phyloP scores from a whole-genome alignment of 2,888 invertebrate genomes.

The Dynastes tityus region DNA sequence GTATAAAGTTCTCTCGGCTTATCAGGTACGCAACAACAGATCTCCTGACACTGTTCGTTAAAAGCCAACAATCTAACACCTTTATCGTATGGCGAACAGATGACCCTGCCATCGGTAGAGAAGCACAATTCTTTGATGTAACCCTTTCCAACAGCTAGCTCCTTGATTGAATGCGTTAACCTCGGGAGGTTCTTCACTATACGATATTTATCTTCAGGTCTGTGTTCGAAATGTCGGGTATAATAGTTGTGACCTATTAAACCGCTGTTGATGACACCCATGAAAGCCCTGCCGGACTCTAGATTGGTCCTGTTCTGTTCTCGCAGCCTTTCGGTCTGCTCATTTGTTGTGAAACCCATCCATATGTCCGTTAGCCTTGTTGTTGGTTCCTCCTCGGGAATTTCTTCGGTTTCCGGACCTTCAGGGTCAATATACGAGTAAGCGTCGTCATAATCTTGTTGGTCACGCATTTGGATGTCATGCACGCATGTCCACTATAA shows the following conservation, averaged over 20 bases:
- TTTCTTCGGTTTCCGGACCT: constrained; percentile 53
- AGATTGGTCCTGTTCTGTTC: constrained; percentile 42
- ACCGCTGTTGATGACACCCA: constrained; percentile 67
- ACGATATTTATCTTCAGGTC: constrained; percentile 67
- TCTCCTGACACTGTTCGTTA: constrained; percentile 83
- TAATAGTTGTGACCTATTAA: constrained; percentile 64
- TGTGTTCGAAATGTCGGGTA: constrained; percentile 61
- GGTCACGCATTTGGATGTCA: constrained; percentile 84
- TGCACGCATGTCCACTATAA: constrained; percentile 92
- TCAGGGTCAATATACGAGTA: constrained; percentile 60
- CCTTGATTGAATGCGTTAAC: constrained; percentile 86
- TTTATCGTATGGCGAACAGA: constrained; percentile 91
- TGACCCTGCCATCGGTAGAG: constrained; percentile 90
- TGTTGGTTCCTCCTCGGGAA: constrained; percentile 18
- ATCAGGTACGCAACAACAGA: constrained; percentile 79
- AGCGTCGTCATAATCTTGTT: constrained; percentile 68
- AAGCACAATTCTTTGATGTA: constrained; percentile 95
- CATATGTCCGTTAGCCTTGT: constrained; percentile 66
- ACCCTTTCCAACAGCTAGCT: constrained; percentile 91
- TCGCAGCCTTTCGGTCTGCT: constrained; percentile 56
- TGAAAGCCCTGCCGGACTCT: constrained; percentile 58
- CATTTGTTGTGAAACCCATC: constrained; percentile 67
- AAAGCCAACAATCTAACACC: constrained; percentile 91
- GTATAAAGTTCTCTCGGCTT: constrained; percentile 74
- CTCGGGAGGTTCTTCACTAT: constrained; percentile 83